Base-by-base conservation (phyloP, 1,140 invertebrate genomes). In the Amyelois transitella region DNA sequence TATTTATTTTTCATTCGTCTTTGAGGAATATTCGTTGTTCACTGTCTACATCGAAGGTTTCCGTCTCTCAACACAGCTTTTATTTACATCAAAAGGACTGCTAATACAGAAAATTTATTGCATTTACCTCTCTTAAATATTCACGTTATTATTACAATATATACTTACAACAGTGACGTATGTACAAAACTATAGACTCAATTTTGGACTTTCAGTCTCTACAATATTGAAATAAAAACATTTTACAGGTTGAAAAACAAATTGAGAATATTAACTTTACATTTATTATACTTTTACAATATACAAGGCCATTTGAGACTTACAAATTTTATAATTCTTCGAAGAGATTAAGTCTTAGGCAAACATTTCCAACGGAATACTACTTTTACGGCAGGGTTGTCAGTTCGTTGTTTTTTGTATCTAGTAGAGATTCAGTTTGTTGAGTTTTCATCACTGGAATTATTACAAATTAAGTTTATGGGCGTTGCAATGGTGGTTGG, bases 161-260 rank as follows among this genome's bases (percentile, higher is more conserved):
- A 68, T 82, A 80, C 67, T 86, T 84, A 83, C 77, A 86, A 86
- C 80, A 78, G 72, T 76, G 77, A 82, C 62, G 66, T 82, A 81
- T 86, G 74, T 86, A 86, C 83, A 86, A 86, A 84, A 83, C 76
- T 82, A 86, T 82, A 86, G 80, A 86, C 82, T 86, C 81, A 81
- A 83, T 83, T 81, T 82, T 79, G 80, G 80, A 86, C 83, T 85
- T 82, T 86, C 83, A 86, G 81, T 86, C 81, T 86, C 79, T 84
- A 84, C 74, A 77, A 75, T 81, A 72, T 79, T 71, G 75, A 64
- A 74, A 72, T 73, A 69, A 73, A 75, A 70, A 72, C 72, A 79
- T 75, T 72, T 75, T 81, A 81, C 76, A 81, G 58, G 63, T 74
- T 66, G 63, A 63, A 63, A 72, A 74, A 76, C 64, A 66, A 79